Conservation (phyloP, 53 echinoderm and acorn worm species). For the Echinometra lucunter region DNA sequence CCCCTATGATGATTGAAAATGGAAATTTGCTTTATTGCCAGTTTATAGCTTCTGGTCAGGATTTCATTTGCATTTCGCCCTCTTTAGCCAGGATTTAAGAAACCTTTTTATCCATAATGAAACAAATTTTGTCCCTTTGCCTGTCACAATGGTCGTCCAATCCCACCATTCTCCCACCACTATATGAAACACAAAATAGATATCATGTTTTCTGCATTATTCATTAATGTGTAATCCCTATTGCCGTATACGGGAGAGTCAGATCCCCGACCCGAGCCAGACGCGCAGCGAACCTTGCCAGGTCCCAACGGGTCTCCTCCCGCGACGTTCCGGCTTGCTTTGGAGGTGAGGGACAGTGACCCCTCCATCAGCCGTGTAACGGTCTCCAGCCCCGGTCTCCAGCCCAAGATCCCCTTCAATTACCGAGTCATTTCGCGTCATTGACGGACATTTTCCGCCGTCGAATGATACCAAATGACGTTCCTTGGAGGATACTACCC, state of each 20-base stretch:
- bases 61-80: background rate
- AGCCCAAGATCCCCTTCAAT: constrained; percentile 3
- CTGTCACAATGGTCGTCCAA: background rate
- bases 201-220: constrained; percentile 46
- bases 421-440: constrained; percentile 51
- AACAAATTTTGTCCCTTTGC: background rate
- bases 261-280: constrained; percentile 13
- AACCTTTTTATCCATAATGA: background rate
- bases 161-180: background rate
- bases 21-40: too few species aligned
- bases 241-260: background rate
- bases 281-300: constrained; percentile 12
- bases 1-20: background rate
- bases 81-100: background rate
- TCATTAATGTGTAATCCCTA: constrained; percentile 40
- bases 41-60: background rate
- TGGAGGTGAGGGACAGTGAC: constrained; percentile 52
- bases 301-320: constrained; percentile 39
- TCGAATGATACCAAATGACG: constrained; percentile 45
- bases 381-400: background rate
- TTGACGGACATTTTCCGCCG: constrained; percentile 49
- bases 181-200: background rate
- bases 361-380: constrained; percentile 4
- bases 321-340: constrained; percentile 52
- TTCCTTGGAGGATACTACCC: background rate